phyloP scores from a whole-genome alignment of 2,113 vertebrate genomes.

The Pseudopipra pipra region DNA sequence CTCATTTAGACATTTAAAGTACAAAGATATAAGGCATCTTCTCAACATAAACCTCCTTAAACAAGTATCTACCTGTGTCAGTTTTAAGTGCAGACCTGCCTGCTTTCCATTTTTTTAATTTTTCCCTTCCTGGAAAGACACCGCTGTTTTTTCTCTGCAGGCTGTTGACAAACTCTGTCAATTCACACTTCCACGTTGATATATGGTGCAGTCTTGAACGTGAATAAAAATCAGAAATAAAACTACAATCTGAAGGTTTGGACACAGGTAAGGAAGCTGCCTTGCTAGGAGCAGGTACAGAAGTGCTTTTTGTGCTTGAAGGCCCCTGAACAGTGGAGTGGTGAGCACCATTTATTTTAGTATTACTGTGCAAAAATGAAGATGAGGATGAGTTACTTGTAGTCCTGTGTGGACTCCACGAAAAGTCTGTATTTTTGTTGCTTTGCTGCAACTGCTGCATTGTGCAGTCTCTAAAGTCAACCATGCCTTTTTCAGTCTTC shows the following conservation, averaged over 20 bases:
- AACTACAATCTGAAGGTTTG: slow-evolving; percentile 79
- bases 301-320: slow-evolving; percentile 85
- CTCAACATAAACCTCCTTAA: slow-evolving; percentile 60
- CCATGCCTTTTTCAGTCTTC: slow-evolving; percentile 57
- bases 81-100: slow-evolving; percentile 79
- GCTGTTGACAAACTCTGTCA: slow-evolving; percentile 92
- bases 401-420: slow-evolving; percentile 73
- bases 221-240: slow-evolving; percentile 95
- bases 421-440: slow-evolving; percentile 62
- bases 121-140: slow-evolving; percentile 89
- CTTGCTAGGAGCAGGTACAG: slow-evolving; percentile 64
- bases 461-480: slow-evolving; percentile 73
- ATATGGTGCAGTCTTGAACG: slow-evolving; percentile 96
- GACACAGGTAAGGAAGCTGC: slow-evolving; percentile 63
- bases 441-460: slow-evolving; percentile 67
- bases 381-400: slow-evolving; percentile 61
- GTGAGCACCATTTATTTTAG: slow-evolving; percentile 89
- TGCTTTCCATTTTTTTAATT: slow-evolving; percentile 86
- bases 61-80: slow-evolving; percentile 79
- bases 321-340: slow-evolving; percentile 77
- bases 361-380: slow-evolving; percentile 75
- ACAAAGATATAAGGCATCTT: background rate
- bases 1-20: background rate
- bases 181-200: slow-evolving; percentile 90
- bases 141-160: slow-evolving; percentile 84